phyloP scores from a whole-genome alignment of 2,113 vertebrate species.

The Poecilia latipinna region DNA sequence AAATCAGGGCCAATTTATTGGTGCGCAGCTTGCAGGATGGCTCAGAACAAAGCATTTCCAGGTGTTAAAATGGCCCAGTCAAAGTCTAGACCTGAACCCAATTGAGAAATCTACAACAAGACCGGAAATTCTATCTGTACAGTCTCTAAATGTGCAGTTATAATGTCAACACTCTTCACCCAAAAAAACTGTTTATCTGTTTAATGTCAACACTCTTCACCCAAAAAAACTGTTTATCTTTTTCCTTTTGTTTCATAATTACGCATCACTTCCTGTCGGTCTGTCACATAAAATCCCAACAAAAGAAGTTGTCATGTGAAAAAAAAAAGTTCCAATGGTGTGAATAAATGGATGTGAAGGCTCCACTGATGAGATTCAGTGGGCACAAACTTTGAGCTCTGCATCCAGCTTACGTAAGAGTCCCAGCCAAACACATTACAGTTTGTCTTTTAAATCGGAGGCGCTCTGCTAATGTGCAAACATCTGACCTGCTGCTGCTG shows the following conservation, averaged over 20 bases:
- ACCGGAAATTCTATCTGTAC: too few species aligned
- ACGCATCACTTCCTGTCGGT: background rate
- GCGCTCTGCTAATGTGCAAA: background rate
- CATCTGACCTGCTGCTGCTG: background rate
- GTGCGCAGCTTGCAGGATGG: too few species aligned
- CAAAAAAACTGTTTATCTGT: too few species aligned
- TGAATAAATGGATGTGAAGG: background rate
- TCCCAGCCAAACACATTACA: background rate
- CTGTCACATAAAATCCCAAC: background rate
- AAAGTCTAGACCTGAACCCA: too few species aligned
- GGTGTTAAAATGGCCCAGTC: too few species aligned
- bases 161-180: too few species aligned
- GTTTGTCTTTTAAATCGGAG: background rate
- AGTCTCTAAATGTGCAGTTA: too few species aligned
- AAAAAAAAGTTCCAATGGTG: background rate
- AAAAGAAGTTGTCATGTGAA: background rate
- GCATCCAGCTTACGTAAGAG: slow-evolving; percentile 47
- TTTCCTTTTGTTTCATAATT: background rate
- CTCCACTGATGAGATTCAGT: background rate
- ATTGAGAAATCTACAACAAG: too few species aligned
- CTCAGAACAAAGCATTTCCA: too few species aligned
- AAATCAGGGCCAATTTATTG: too few species aligned
- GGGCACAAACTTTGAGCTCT: slow-evolving; percentile 1
- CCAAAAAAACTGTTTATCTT: too few species aligned
- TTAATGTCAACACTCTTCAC: too few species aligned